A percentile compares a stretch with the other conserved stretches of the same genome.
These are phyloP conservation scores for Acromyrmex charruanus DNA, from an alignment of 1,140 invertebrate species.

Conservation along the genomic window DNA sequence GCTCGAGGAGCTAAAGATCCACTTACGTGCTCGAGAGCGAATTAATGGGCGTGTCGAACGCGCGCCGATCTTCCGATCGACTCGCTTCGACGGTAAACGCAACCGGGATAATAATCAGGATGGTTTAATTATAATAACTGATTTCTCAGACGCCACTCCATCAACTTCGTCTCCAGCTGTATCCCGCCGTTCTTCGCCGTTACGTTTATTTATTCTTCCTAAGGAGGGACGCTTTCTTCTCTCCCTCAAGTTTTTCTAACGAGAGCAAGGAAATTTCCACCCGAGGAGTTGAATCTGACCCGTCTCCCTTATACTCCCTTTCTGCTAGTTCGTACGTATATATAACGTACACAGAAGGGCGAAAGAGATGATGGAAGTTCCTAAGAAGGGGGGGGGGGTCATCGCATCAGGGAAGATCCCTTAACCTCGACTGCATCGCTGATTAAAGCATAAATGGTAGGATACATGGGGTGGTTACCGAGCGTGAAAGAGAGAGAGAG, in stretches of 20 bases:
- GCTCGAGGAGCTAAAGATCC: constrained; percentile 55
- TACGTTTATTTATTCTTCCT: constrained; percentile 50
- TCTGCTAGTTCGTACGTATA: constrained; percentile 54
- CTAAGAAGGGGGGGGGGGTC: constrained; percentile 65
- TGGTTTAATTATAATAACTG: constrained; percentile 71
- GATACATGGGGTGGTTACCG: constrained; percentile 48
- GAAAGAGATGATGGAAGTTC: constrained; percentile 57
- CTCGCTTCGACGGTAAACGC: constrained; percentile 42
- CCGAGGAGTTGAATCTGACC: constrained; percentile 46
- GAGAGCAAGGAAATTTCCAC: constrained; percentile 72
- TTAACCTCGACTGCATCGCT: constrained; percentile 67
- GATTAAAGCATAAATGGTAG: constrained; percentile 76
- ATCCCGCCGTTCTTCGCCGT: not conserved
- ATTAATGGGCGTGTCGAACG: constrained; percentile 57
- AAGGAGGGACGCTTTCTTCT: constrained; percentile 21
- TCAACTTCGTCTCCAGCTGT: constrained; percentile 35
- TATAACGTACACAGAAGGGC: not conserved
- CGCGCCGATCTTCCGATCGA: constrained; percentile 43
- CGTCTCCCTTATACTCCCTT: constrained; percentile 37
- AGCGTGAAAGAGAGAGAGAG: constrained; percentile 43
- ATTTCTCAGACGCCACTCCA: constrained; percentile 72
- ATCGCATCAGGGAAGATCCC: constrained; percentile 69
- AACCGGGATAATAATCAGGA: constrained; percentile 50
- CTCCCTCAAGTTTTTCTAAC: constrained; percentile 50
- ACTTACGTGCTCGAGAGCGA: constrained; percentile 54